phyloP scores from a whole-genome alignment of 2,113 vertebrate species.

The Oreochromis spilurus region DNA sequence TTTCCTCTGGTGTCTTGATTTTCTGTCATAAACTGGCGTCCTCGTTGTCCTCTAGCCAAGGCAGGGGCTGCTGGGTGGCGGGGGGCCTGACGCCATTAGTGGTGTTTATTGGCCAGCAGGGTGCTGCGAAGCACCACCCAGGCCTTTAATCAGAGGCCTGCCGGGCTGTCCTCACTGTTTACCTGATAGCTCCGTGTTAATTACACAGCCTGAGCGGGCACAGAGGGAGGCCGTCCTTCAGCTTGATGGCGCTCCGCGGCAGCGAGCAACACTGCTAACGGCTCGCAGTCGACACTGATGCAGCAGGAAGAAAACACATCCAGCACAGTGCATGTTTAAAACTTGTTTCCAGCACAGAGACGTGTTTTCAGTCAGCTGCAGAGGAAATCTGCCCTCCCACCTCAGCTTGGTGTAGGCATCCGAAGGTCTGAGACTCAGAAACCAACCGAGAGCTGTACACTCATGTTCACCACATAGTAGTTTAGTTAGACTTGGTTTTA shows the following conservation, averaged over 20 bases:
- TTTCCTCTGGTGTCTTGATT: background rate
- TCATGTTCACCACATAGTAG: background rate
- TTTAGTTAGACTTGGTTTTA: background rate
- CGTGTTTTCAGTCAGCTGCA: background rate
- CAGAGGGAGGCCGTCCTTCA: constrained; percentile 66
- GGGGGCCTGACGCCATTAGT: constrained; percentile 46
- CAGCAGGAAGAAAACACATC: background rate
- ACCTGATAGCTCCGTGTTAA: constrained; percentile 72
- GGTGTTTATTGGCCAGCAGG: constrained; percentile 72
- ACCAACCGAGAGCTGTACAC: background rate
- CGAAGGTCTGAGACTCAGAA: background rate
- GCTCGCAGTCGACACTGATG: background rate
- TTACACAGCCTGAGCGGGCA: constrained; percentile 57
- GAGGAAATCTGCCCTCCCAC: background rate
- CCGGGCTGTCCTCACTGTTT: constrained; percentile 73
- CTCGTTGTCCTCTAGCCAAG: constrained; percentile 6
- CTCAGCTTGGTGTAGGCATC: rapidly evolving
- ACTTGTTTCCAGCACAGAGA: background rate
- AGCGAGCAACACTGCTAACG: background rate
- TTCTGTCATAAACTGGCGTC: background rate
- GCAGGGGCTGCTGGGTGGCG: background rate
- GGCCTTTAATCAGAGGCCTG: constrained; percentile 76
- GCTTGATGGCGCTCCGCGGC: background rate
- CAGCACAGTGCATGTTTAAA: background rate
- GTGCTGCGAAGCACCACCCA: constrained; percentile 67